phyloP scores from a whole-genome alignment of 2,888 invertebrate genomes.

The Lottia gigantea region DNA sequence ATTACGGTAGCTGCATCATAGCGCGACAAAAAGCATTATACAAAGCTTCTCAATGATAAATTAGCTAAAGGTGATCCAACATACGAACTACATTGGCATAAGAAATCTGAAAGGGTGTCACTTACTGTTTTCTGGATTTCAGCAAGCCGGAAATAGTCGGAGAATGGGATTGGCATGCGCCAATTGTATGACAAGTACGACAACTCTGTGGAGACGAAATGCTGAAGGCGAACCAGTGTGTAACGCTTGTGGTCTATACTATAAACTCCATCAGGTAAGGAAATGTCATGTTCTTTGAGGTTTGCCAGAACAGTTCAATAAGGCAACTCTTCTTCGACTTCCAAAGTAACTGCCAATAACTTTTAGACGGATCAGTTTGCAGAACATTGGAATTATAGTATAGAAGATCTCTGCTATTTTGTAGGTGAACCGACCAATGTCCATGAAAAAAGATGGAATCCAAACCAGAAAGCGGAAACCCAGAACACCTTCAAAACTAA shows the following conservation, averaged over 20 bases:
- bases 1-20: too few relatives aligned
- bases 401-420: neutral
- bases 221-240: constrained; percentile 93
- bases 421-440: constrained; percentile 82
- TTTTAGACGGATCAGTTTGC: too few relatives aligned
- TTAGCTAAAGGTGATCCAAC: too few relatives aligned
- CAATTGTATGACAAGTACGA: constrained; percentile 90
- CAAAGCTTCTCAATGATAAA: too few relatives aligned
- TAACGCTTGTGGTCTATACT: constrained; percentile 97
- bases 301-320: too few relatives aligned
- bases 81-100: too few relatives aligned
- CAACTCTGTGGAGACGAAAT: constrained; percentile 96
- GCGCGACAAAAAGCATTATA: too few relatives aligned
- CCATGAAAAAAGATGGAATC: constrained; percentile 96
- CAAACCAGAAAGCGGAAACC: constrained; percentile 89
- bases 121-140: neutral
- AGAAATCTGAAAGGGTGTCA: too few relatives aligned
- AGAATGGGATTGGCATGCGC: constrained; percentile 86
- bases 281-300: too few relatives aligned
- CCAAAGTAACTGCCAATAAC: too few relatives aligned
- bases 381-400: too few relatives aligned
- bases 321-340: too few relatives aligned
- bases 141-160: constrained; percentile 60
- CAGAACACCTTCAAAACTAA: constrained; percentile 33
- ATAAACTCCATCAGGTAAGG: constrained; percentile 82